These are phyloP conservation scores for Spisula subtruncata DNA, from an alignment of 2,888 invertebrate species.

Conservation along the genomic window DNA sequence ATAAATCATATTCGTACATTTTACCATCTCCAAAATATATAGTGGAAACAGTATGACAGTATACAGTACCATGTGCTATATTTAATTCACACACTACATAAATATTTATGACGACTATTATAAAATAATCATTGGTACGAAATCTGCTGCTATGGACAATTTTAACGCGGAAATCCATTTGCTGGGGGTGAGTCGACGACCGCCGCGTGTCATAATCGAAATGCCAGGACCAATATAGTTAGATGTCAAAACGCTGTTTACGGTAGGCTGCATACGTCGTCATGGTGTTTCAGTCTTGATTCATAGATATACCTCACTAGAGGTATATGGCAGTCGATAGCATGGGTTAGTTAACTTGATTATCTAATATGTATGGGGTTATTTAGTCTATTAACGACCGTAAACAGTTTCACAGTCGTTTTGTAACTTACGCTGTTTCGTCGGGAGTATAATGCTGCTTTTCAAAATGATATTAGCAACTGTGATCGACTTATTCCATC, in stretches of 20 bases:
- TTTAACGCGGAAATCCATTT: background rate
- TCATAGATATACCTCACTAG: background rate
- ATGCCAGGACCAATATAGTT: background rate
- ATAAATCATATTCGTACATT: no score
- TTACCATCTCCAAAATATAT: no score
- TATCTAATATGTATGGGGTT: background rate
- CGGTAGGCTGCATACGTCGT: background rate
- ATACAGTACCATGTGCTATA: background rate
- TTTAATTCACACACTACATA: background rate
- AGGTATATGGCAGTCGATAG: background rate
- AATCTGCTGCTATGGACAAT: slow-evolving; percentile 11
- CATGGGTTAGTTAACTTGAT: background rate
- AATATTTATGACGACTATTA: slow-evolving; percentile 6
- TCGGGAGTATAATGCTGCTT: no score
- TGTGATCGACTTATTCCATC: no score
- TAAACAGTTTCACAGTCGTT: no score
- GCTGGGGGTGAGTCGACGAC: background rate
- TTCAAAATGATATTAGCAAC: no score
- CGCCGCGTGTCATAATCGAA: slow-evolving; percentile 25
- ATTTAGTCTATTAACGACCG: no score
- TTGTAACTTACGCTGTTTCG: no score
- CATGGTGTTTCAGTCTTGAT: background rate
- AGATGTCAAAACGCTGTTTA: slow-evolving; percentile 20
- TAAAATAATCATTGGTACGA: slow-evolving; percentile 11
- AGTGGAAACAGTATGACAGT: no score